Evolutionary conservation across 2,797 vertebrate genomes (phyloP), one percentile per base, ranked within the genome.

Genomic region (Siniperca obscura): DNA sequence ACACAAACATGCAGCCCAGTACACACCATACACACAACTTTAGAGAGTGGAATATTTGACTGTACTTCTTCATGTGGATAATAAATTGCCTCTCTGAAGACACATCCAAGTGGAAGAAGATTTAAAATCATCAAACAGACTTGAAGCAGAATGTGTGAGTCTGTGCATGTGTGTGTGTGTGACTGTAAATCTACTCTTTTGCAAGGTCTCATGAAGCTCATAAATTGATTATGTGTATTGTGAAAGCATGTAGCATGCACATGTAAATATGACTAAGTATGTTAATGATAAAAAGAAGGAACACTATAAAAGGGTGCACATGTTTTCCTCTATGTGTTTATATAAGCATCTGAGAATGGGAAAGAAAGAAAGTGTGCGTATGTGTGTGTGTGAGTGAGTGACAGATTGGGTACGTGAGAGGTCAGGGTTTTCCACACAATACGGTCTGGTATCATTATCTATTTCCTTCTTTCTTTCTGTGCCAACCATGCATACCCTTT

Each of bases 341-440:
- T 65, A 69, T 77, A 61, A 48, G 42, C 40, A 72, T 84, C 34
- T 62, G 34, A 56, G 52, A 36, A 42, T 19, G 44, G 4, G 50
- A 40, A 61, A 22, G 69, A 74, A 73, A 34, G 65, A 52, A 69
- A 48, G 61, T 62, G 70, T 81, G 53, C 68, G 78, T 78, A 68
- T 74, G 79, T 78, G 70, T 72, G 67, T 73, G 42, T 69, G 68
- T 59, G 76, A 60, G 78, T 69, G 84, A 68, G 80, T 71, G 76
- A 78, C 55, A 44, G 86, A 90, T 85, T 73, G 80, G 81, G 64
- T 88, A 86, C 42, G 74, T 82, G 80, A 92, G 78, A 93, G 93
- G 92, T 92, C 91, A 91, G 73, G 27, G 66, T 94, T 95, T 94
- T 93, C 93, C 92, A 93, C 80, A 87, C 87, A 86, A 76, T 83